These are phyloP conservation scores for Lamproptera curius DNA, from an alignment of 2,888 invertebrate genomes.

Conservation along the genomic window DNA sequence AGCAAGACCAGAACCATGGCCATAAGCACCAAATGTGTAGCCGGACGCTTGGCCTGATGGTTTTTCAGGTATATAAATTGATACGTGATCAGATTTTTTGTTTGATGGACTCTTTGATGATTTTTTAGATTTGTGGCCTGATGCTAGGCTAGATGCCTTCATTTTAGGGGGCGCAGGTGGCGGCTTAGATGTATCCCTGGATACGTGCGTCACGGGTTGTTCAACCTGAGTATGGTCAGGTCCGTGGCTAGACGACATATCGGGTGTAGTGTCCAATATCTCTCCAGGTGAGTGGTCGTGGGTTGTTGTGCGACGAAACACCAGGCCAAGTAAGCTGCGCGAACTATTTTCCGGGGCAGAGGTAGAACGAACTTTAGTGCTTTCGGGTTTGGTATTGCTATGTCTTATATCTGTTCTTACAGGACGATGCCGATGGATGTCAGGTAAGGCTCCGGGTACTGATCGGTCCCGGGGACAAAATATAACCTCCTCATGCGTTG, in stretches of 20 bases:
- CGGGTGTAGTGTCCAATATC: too few relatives aligned
- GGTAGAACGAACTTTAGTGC: too few relatives aligned
- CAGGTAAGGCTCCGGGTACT: conserved; percentile 4
- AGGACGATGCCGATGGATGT: too few relatives aligned
- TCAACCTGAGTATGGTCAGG: too few relatives aligned
- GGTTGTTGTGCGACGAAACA: not conserved
- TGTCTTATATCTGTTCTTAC: too few relatives aligned
- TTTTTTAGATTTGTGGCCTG: not conserved
- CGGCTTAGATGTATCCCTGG: too few relatives aligned
- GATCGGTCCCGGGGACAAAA: conserved; percentile 1
- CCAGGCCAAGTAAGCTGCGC: too few relatives aligned
- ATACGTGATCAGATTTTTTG: conserved; percentile 15
- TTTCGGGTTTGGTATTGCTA: too few relatives aligned
- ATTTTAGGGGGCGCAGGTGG: not conserved
- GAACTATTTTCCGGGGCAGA: too few relatives aligned
- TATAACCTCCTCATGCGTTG: not conserved
- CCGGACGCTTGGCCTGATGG: not conserved
- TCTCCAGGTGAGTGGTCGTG: too few relatives aligned
- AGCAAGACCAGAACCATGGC: not conserved
- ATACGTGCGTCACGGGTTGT: too few relatives aligned
- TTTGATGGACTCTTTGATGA: not conserved
- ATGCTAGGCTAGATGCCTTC: not conserved
- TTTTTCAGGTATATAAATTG: not conserved
- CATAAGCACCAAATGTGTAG: not conserved
- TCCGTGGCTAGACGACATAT: too few relatives aligned